phyloP scores from a whole-genome alignment of 1,140 invertebrate genomes.

The Centruroides vittatus region DNA sequence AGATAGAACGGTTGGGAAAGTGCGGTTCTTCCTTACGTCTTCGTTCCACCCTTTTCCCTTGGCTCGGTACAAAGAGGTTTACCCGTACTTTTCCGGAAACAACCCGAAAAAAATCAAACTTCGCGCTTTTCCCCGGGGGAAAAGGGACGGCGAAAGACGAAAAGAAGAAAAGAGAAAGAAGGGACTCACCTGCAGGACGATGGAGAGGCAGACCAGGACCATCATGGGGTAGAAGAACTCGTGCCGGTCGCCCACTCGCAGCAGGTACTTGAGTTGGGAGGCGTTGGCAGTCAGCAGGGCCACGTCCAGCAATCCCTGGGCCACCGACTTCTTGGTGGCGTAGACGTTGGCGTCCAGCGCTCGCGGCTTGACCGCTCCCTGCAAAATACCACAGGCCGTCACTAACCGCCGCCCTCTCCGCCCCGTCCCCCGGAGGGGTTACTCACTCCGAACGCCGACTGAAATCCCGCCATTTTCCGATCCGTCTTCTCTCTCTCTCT shows the following conservation, averaged over 20 bases:
- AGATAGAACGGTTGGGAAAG: too few relatives aligned
- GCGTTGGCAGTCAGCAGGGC: constrained; percentile 45
- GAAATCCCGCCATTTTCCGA: too few relatives aligned
- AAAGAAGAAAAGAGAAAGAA: too few relatives aligned
- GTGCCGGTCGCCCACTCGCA: constrained; percentile 17
- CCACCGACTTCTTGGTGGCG: constrained; percentile 76
- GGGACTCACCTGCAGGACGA: constrained; percentile 61
- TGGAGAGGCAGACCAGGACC: constrained; percentile 61
- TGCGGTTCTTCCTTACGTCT: too few relatives aligned
- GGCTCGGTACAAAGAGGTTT: too few relatives aligned
- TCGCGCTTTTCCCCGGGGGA: not conserved
- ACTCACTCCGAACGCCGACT: too few relatives aligned
- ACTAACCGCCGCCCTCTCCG: too few relatives aligned
- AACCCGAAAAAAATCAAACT: not conserved
- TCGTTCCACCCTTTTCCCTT: too few relatives aligned
- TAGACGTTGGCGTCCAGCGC: constrained; percentile 58
- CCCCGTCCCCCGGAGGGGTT: too few relatives aligned
- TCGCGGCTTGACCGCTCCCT: not conserved
- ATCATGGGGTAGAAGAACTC: constrained; percentile 37
- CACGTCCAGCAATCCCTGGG: constrained; percentile 37
- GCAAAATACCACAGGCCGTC: too few relatives aligned
- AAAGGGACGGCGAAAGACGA: not conserved
- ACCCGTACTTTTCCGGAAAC: too few relatives aligned
- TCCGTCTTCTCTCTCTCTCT: too few relatives aligned
- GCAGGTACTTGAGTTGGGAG: constrained; percentile 71